Percentiles rank a stretch among this genome's conserved stretches.
These are phyloP conservation scores for Macroglossus sobrinus DNA, from an alignment of 2,113 vertebrate genomes.

Conservation along the genomic window DNA sequence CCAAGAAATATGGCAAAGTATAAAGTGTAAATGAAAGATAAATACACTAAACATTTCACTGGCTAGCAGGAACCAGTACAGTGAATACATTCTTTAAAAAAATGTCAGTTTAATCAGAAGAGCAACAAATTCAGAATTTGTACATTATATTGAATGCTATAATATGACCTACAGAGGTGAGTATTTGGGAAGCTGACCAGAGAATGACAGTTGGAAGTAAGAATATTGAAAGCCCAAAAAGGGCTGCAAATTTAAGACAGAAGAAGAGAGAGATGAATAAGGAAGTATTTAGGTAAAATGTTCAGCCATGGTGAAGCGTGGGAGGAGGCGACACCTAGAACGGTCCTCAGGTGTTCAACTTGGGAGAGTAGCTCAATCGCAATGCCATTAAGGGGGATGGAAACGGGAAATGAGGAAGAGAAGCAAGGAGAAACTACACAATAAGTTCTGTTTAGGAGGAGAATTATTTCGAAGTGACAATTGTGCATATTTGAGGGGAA, in stretches of 20 bases:
- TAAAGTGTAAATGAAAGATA: not conserved
- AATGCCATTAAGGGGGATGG: not conserved
- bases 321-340: not conserved
- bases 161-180: not conserved
- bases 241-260: not conserved
- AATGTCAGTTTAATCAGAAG: not conserved
- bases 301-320: rapidly evolving
- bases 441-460: not conserved
- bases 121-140: not conserved
- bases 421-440: not conserved
- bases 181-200: rapidly evolving
- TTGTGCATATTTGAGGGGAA: not conserved
- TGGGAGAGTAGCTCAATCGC: not conserved
- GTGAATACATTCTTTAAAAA: not conserved
- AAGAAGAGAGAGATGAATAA: not conserved
- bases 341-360: not conserved
- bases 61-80: not conserved
- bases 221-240: not conserved
- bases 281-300: not conserved
- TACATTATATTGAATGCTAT: not conserved
- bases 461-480: not conserved
- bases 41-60: not conserved
- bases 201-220: not conserved
- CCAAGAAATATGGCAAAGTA: not conserved
- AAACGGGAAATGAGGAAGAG: not conserved